Evolutionary conservation across 2,888 invertebrate species (phyloP).

Genomic region (Drosophila maculinotata): DNA sequence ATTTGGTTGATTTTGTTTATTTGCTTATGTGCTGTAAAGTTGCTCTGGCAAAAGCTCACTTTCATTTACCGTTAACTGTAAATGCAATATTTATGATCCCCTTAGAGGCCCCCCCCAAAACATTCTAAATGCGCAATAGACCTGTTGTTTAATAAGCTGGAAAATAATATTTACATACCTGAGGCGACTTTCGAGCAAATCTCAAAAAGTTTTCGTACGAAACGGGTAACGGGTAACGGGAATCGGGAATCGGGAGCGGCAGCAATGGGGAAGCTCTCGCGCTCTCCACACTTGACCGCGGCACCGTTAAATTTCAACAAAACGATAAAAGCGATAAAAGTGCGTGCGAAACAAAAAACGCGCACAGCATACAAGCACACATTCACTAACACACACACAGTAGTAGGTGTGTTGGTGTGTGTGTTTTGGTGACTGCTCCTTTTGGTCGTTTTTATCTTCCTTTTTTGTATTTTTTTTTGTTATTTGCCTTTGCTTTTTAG

Average conservation of each 20-base stretch:
- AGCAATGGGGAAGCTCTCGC: constrained; percentile 30
- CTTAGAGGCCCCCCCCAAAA: neutral
- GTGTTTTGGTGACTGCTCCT: constrained; percentile 56
- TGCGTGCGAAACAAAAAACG: constrained; percentile 72
- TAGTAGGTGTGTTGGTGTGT: constrained; percentile 35
- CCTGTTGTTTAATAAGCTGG: constrained; percentile 10
- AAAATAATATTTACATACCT: constrained; percentile 61
- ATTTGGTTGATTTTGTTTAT: constrained; percentile 51
- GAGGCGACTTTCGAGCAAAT: constrained; percentile 39
- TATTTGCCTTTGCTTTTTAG: constrained; percentile 58
- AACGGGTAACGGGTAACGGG: too few relatives aligned
- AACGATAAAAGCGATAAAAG: constrained; percentile 58
- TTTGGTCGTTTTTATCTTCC: constrained; percentile 69
- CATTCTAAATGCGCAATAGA: constrained; percentile 17
- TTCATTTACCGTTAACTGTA: constrained; percentile 26
- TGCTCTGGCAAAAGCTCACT: constrained; percentile 14
- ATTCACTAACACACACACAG: constrained; percentile 12
- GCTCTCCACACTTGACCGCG: constrained; percentile 73
- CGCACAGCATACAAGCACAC: constrained; percentile 39
- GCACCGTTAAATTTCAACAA: constrained; percentile 73
- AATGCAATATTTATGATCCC: constrained; percentile 33
- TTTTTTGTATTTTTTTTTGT: constrained; percentile 70
- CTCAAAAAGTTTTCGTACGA: constrained; percentile 37
- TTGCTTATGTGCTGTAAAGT: constrained; percentile 38
- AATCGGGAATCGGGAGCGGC: constrained; percentile 42